Evolutionary conservation across 64 coral and sea anemone species (phyloP).

Genomic region (Acropora yongei): DNA sequence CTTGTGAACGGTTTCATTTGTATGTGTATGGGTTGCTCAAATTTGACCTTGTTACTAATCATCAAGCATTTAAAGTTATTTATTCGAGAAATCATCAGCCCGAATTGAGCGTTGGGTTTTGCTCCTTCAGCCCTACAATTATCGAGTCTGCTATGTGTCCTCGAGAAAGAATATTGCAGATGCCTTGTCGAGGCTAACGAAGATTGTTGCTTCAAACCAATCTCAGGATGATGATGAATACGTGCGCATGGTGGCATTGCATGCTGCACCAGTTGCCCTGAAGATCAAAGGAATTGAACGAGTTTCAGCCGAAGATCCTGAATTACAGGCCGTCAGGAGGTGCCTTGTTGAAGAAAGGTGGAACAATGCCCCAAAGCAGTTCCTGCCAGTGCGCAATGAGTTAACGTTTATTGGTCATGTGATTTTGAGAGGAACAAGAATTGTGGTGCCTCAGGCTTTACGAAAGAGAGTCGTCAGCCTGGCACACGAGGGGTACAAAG

Average conservation of each 20-base stretch:
- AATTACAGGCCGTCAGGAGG: slow-evolving; percentile 43
- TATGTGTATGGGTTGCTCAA: too few relatives aligned
- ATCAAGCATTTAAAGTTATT: too few relatives aligned
- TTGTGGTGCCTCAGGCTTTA: not conserved
- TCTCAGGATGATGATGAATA: not conserved
- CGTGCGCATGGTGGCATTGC: not conserved
- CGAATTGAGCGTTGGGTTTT: too few relatives aligned
- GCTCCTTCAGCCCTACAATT: too few relatives aligned
- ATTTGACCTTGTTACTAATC: too few relatives aligned
- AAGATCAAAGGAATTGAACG: slow-evolving; percentile 24
- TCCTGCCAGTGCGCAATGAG: slow-evolving; percentile 11
- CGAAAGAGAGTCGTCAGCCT: slow-evolving; percentile 23
- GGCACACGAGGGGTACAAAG: not conserved
- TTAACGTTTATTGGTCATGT: not conserved
- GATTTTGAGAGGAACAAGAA: slow-evolving; percentile 9
- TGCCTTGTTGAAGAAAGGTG: slow-evolving; percentile 34
- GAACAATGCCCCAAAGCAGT: not conserved
- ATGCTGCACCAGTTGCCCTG: slow-evolving; percentile 26
- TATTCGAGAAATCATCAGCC: too few relatives aligned
- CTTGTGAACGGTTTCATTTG: too few relatives aligned
- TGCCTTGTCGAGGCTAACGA: too few relatives aligned
- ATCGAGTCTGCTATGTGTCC: too few relatives aligned
- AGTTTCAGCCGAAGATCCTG: slow-evolving; percentile 25
- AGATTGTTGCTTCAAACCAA: too few relatives aligned
- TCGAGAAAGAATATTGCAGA: too few relatives aligned